These are phyloP conservation scores for Drosophila cardini DNA, from an alignment of 1,140 invertebrate genomes.

Conservation along the genomic window DNA sequence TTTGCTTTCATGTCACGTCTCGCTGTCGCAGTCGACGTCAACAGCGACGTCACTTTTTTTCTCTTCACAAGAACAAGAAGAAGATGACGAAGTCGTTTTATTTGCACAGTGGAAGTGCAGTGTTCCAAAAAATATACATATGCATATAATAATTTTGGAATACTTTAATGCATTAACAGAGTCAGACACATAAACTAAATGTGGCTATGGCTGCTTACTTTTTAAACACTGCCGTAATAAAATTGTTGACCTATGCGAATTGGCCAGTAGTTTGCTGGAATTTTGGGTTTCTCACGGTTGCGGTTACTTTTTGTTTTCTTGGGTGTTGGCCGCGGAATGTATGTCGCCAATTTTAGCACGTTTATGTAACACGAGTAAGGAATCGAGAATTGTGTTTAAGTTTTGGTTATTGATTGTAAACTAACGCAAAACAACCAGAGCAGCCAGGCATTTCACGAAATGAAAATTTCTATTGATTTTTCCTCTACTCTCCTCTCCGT, in stretches of 20 bases:
- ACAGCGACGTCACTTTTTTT: slow-evolving; percentile 63
- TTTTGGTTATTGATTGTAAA: slow-evolving; percentile 62
- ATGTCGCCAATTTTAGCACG: slow-evolving; percentile 22
- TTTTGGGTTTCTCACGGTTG: slow-evolving; percentile 53
- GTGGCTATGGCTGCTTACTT: slow-evolving; percentile 48
- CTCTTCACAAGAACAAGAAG: slow-evolving; percentile 40
- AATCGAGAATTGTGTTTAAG: slow-evolving; percentile 43
- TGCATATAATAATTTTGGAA: background rate
- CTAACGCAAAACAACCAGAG: slow-evolving; percentile 68
- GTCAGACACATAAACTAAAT: background rate
- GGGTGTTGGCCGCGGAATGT: slow-evolving; percentile 78
- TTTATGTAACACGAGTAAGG: slow-evolving; percentile 62
- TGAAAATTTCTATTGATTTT: slow-evolving; percentile 83
- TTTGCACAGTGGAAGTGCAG: slow-evolving; percentile 48
- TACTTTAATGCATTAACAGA: slow-evolving; percentile 16
- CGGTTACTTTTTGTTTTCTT: slow-evolving; percentile 34
- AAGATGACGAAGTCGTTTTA: slow-evolving; percentile 80
- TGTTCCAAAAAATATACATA: slow-evolving; percentile 42
- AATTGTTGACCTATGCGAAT: slow-evolving; percentile 21
- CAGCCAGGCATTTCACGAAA: slow-evolving; percentile 65
- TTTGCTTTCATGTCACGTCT: slow-evolving; percentile 78
- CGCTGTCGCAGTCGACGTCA: slow-evolving; percentile 42
- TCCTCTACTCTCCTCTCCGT: slow-evolving; percentile 69
- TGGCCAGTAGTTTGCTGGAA: slow-evolving; percentile 53
- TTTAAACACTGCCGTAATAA: slow-evolving; percentile 38